Evolutionary conservation across 2,888 invertebrate genomes (phyloP), one percentile per base, ranked within the genome.

Genomic region (Ashinkailepas kermadecensis): DNA sequence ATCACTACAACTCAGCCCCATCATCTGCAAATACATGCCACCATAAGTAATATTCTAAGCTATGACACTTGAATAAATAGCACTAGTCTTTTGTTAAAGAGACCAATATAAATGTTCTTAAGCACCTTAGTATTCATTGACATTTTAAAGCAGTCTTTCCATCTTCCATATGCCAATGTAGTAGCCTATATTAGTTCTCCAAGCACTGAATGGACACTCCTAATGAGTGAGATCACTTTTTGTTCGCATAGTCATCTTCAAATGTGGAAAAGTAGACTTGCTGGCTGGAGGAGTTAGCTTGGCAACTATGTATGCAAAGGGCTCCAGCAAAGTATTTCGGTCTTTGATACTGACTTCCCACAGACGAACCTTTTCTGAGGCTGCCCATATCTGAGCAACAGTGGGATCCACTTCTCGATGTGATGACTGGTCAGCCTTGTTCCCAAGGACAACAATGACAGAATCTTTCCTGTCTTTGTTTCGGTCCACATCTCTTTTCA

Each of bases 341-440:
- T 74, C 74, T 18, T 74, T 74, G 74, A 74, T 54, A 21, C 74
- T 74, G 21, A 74, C 74, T 39, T 74, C 74, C 74, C 74, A 74
- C 54, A 74, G 13, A 2, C 74, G 13, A 18, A 54, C 74, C 54
- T 74, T 74, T 54, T 74, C 74, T 74, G 74, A 74, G 18, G 74
- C 74, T 6, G 74, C 74, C 74, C 74, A 74, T 54, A 74, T 74
- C 25, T 74, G 74, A 12, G 74, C 74, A 39, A 74, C 74, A 7
- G 74, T 74, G 0, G 74, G 74, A 54, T 74, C 74, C 25, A 74
- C 74, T 12, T 74, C 74, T 21, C 74, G 13, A 4, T 74, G 18
- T 1, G 39, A 54, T 8, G 21, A 7, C 74, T 74, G 74, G 21
- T 74, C 74, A 21, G 74, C 74, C 15, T 74, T 74, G 54, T 74